Conservation (phyloP, 2,888 invertebrate genomes). For the Seira musarum region DNA sequence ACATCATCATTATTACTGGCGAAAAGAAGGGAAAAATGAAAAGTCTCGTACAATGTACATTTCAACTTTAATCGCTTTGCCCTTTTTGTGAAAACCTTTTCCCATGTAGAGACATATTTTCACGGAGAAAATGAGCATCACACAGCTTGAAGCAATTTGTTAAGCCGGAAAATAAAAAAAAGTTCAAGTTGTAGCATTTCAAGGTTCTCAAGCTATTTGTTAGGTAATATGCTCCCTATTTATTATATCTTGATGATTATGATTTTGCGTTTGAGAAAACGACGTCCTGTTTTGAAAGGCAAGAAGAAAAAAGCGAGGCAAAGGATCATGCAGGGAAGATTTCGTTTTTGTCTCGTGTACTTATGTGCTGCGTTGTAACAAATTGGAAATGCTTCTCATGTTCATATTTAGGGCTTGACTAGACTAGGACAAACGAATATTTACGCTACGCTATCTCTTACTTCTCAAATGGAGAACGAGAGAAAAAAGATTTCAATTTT, state of each 20-base stretch:
- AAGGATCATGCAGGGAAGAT: no score
- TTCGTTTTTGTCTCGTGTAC: no score
- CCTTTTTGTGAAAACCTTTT: background rate
- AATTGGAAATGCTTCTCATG: no score
- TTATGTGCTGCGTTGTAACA: no score
- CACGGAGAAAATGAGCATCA: conserved; percentile 7
- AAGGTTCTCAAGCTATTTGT: conserved; percentile 24
- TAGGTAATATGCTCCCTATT: conserved; percentile 30
- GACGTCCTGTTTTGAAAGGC: background rate
- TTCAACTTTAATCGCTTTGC: conserved; percentile 6
- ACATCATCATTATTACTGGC: conserved; percentile 40
- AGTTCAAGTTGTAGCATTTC: conserved; percentile 25
- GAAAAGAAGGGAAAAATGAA: conserved; percentile 19
- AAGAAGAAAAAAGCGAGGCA: background rate
- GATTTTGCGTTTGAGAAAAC: background rate
- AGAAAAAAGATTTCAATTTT: background rate
- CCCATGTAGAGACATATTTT: background rate
- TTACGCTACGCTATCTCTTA: no score
- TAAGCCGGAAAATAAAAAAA: background rate
- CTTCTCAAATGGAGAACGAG: background rate
- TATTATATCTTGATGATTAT: conserved; percentile 12
- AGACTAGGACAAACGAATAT: no score
- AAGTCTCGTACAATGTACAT: background rate
- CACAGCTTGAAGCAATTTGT: conserved; percentile 6
- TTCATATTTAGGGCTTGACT: no score